These are phyloP conservation scores for Drosophila pruinosa DNA, from an alignment of 1,140 invertebrate species.

Conservation along the genomic window DNA sequence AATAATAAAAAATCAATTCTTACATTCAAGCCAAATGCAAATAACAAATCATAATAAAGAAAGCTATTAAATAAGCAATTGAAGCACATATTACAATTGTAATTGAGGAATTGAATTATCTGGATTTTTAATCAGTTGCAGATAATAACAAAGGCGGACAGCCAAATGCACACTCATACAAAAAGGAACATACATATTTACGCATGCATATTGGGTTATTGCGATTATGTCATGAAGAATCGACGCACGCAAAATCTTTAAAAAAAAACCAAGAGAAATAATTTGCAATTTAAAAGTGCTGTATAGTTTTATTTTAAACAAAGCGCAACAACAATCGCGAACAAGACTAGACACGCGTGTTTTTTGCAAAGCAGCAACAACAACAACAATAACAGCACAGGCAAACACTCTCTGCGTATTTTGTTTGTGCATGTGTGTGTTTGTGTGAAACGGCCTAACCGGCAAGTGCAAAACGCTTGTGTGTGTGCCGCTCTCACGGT, in stretches of 20 bases:
- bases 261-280: constrained; percentile 16
- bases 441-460: constrained; percentile 27
- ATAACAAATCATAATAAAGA: constrained; percentile 12
- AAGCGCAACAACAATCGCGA: constrained; percentile 16
- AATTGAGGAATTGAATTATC: constrained; percentile 46
- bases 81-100: constrained; percentile 31
- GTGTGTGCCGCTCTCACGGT: constrained; percentile 1
- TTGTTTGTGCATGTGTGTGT: constrained; percentile 14
- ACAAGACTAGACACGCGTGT: constrained; percentile 31
- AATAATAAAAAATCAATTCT: constrained; percentile 38
- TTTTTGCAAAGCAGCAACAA: constrained; percentile 26
- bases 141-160: constrained; percentile 2
- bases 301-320: constrained; percentile 27
- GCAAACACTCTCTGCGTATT: constrained; percentile 6
- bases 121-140: constrained; percentile 31
- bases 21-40: constrained; percentile 11
- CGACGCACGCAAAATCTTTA: constrained; percentile 24
- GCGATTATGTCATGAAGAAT: constrained; percentile 63
- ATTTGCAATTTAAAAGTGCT: constrained; percentile 14
- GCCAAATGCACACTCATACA: neutral
- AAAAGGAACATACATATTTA: neutral
- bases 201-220: constrained; percentile 15
- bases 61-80: constrained; percentile 15
- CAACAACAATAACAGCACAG: neutral
- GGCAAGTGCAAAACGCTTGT: constrained; percentile 39